These are phyloP conservation scores for Idaea biselata DNA, from an alignment of 2,888 invertebrate genomes.

Conservation along the genomic window DNA sequence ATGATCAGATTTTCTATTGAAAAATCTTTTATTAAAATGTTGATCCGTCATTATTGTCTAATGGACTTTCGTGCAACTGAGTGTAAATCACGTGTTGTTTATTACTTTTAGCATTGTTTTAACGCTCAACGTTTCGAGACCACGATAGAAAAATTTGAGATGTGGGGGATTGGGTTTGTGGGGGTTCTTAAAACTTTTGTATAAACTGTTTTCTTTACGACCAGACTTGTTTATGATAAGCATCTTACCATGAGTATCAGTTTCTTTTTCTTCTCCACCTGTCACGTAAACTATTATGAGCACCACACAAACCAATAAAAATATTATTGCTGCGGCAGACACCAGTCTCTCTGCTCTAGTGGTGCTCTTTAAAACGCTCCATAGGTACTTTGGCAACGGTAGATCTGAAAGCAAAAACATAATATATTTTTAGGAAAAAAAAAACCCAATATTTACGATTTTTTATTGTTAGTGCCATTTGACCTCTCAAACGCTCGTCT, in stretches of 20 bases:
- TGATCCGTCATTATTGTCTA: too few species aligned
- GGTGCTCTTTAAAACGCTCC: conserved; percentile 55
- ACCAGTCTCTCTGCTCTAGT: conserved; percentile 57
- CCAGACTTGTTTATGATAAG: background rate
- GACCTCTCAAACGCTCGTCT: too few species aligned
- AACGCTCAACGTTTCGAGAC: too few species aligned
- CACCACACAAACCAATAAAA: conserved; percentile 47
- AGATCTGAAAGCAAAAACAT: conserved; percentile 49
- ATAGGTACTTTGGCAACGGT: conserved; percentile 51
- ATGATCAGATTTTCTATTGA: too few species aligned
- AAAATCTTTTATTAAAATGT: too few species aligned
- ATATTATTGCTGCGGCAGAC: conserved; percentile 44
- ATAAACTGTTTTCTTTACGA: background rate
- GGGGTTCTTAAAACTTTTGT: background rate
- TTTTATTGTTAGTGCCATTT: too few species aligned
- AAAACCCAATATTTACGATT: too few species aligned
- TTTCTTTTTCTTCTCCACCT: background rate
- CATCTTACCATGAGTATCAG: background rate
- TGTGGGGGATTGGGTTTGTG: too few species aligned
- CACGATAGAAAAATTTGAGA: too few species aligned
- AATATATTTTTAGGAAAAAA: background rate
- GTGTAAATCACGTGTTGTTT: too few species aligned
- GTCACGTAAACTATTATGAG: conserved; percentile 35
- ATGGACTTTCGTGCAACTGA: too few species aligned
- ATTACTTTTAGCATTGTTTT: too few species aligned